Evolutionary conservation across 2,888 invertebrate genomes (phyloP), one percentile per base, ranked within the genome.

Genomic region (Seira sanloemensis): DNA sequence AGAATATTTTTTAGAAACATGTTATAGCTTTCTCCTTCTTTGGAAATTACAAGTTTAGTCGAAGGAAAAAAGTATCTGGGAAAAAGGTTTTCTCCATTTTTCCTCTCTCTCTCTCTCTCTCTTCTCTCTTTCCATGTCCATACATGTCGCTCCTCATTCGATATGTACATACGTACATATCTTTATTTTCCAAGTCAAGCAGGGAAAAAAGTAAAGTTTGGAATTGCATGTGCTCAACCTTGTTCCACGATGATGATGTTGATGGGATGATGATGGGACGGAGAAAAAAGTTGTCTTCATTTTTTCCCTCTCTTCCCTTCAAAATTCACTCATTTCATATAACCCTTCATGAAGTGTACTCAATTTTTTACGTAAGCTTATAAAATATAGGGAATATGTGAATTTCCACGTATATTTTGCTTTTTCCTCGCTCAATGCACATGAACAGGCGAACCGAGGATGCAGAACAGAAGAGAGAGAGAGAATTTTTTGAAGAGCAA

Each of bases 391-490:
- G 24, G 12, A 58, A 25, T 74, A 26, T 25, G 26, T 75, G 65
- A 19, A 16, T 58, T 65, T 65, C 46, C 46, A 25, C 37, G n/a
- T 75, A 73, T 77, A 67, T 83, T 73, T 84, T 74, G 68, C 74
- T 78, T 69, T 82, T 78, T 78, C 83, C 78, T 69, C 74, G 74
- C 69, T 84, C 83, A 84, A 74, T 84, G 74, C 83, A 84, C 78
- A 84, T 74, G 83, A 84, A 84, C 83, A 78, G 83, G 78, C 83
- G 65, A 78, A 73, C 80, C 77, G 77, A 79, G 79, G 85, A 85
- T 79, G 84, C 84, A 80, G 80, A 85, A 77, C 80, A 77, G 81
- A 81, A 75, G 50, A 85, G 81, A 37, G 77, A 72, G 54, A 79
- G 74, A 68, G 72, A 37, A 37, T 37, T 37, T 37, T 37, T 37